phyloP scores from a whole-genome alignment of 1,140 invertebrate genomes.

The Nasonia giraulti region DNA sequence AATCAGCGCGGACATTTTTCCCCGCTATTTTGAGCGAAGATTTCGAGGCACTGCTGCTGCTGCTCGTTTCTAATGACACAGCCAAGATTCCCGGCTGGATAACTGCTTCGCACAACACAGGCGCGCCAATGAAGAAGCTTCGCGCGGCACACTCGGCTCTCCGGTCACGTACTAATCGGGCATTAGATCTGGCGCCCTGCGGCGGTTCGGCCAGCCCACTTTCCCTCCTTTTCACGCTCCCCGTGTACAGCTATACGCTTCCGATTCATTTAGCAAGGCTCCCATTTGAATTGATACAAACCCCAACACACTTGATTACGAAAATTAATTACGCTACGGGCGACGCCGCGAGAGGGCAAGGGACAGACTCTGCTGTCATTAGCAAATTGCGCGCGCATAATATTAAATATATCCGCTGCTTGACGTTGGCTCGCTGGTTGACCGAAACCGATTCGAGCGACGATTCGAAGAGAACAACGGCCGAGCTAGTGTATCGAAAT shows the following conservation, averaged over 20 bases:
- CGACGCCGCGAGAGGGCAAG: conserved; percentile 44
- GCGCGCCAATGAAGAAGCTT: conserved; percentile 26
- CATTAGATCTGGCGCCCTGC: conserved; percentile 24
- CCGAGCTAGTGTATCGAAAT: too few relatives aligned
- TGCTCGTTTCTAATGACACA: conserved; percentile 13
- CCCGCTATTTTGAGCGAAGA: too few relatives aligned
- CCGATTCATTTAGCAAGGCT: conserved; percentile 1
- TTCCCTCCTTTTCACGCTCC: background rate
- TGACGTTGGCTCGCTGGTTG: too few relatives aligned
- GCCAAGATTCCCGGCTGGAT: conserved; percentile 38
- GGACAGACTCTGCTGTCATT: too few relatives aligned
- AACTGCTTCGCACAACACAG: background rate
- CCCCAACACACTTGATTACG: background rate
- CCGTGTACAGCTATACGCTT: background rate
- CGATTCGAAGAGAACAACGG: too few relatives aligned
- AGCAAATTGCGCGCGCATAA: too few relatives aligned
- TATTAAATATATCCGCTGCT: too few relatives aligned
- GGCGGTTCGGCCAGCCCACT: background rate
- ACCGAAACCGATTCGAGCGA: too few relatives aligned
- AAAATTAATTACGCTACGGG: conserved; percentile 4
- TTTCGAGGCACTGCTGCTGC: background rate
- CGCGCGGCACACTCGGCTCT: background rate
- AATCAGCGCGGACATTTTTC: background rate
- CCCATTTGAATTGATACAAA: conserved; percentile 14
- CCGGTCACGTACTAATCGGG: conserved; percentile 42